Evolutionary conservation across 1,140 invertebrate species (phyloP), one percentile per base, ranked within the genome.

Genomic region (Daktulosphaira vitifoliae): DNA sequence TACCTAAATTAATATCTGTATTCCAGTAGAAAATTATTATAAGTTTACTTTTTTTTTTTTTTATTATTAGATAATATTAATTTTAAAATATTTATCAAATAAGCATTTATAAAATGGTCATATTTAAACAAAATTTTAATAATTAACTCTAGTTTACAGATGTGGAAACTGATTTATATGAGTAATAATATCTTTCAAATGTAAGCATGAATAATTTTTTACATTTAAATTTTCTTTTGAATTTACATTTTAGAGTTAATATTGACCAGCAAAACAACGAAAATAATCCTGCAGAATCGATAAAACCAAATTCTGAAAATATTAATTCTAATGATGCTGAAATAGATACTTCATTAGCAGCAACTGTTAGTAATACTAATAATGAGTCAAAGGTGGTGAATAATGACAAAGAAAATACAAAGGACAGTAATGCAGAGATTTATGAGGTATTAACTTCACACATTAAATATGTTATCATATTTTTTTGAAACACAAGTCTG

Each of bases 371-470:
- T n/a, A 16, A 44, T 44, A 44, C n/a, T 48, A 48, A 48, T 22
- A 26, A 6, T 59, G 22, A 15, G 11, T 16, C n/a, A 3, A 59
- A 59, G 25, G 16, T 22, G 15, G 53, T 42, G 22, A 33, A 11
- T 33, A 11, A 39, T 42, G 38, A 62, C 1, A 23, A 7, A 15
- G 56, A 62, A 48, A 62, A 62, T 1, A n/a, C 25, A 18, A 48
- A 33, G 11, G 11, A 4, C 46, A 18, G 29, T 20, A 48, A 48
- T 33, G 4, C 25, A 15, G 33, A 53, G 20, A 56, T 9, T 29
- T 9, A 62, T 48, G 42, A 62, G 42, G 42, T 62, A 62, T 37
- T n/a, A 39, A n/a, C 15, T 38, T n/a, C n/a, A n/a, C n/a, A n/a
- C n/a, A n/a, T n/a, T n/a, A n/a, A n/a, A n/a, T n/a, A n/a, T n/a